These are phyloP conservation scores for Diachasma alloeum DNA, from an alignment of 1,140 invertebrate species.

Conservation along the genomic window DNA sequence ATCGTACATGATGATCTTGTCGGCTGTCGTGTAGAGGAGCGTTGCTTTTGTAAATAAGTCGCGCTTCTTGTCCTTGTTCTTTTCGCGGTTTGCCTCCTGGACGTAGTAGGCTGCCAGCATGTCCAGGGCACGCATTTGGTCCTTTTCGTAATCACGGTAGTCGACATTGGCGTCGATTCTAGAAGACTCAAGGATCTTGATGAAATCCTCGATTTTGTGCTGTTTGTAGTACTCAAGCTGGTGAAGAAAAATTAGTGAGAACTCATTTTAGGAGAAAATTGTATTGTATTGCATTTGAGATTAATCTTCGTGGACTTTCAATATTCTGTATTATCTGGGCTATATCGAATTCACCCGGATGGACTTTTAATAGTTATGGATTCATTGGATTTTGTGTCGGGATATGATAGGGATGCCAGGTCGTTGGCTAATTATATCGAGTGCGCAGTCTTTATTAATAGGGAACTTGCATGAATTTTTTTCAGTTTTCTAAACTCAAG, in stretches of 20 bases:
- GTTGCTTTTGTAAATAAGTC: slow-evolving; percentile 98
- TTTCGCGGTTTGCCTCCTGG: slow-evolving; percentile 93
- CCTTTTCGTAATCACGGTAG: slow-evolving; percentile 93
- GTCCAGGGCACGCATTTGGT: slow-evolving; percentile 96
- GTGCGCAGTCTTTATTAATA: too few relatives aligned
- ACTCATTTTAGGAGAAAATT: too few relatives aligned
- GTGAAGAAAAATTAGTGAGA: background rate
- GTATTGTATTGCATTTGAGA: too few relatives aligned
- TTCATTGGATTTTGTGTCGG: too few relatives aligned
- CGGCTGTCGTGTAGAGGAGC: slow-evolving; percentile 95
- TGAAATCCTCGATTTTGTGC: slow-evolving; percentile 90
- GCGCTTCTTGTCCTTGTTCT: slow-evolving; percentile 93
- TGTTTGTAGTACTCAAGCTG: slow-evolving; percentile 97
- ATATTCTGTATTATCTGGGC: too few relatives aligned
- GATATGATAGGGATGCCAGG: too few relatives aligned
- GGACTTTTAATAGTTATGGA: too few relatives aligned
- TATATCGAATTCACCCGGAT: too few relatives aligned
- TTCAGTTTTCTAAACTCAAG: too few relatives aligned
- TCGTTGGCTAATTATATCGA: too few relatives aligned
- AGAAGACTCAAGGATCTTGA: slow-evolving; percentile 90
- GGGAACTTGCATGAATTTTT: too few relatives aligned
- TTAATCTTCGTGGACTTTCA: too few relatives aligned
- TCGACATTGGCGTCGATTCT: slow-evolving; percentile 86
- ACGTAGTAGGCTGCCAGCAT: slow-evolving; percentile 98
- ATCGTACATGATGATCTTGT: slow-evolving; percentile 99